Evolutionary conservation across 2,113 vertebrate species (phyloP).

Genomic region (Naja naja): DNA sequence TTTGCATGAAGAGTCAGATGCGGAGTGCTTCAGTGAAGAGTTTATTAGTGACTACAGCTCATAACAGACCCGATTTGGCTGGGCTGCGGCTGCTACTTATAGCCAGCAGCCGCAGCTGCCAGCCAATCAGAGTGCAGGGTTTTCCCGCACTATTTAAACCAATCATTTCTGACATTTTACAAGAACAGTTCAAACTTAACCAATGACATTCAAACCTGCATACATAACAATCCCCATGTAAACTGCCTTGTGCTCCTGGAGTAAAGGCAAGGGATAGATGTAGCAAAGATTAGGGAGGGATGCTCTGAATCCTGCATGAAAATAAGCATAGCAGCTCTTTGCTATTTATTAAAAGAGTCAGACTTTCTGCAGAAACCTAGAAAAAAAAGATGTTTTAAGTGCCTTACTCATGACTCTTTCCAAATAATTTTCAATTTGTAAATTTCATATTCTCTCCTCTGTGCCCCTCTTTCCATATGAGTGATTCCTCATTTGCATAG

Average conservation of each 20-base stretch:
- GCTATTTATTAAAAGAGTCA: background rate
- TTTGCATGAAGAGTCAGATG: too few species aligned
- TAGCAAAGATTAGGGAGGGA: background rate
- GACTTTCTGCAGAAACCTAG: background rate
- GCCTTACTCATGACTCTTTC: background rate
- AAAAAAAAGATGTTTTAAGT: background rate
- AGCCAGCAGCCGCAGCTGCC: too few species aligned
- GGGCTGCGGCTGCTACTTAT: too few species aligned
- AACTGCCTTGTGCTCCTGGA: background rate
- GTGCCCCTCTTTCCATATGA: background rate
- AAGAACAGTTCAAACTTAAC: too few species aligned
- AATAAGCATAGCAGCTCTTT: background rate
- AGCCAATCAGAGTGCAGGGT: too few species aligned
- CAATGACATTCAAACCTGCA: too few species aligned
- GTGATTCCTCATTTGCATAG: background rate
- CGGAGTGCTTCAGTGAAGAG: too few species aligned
- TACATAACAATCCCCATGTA: too few species aligned
- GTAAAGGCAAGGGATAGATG: background rate
- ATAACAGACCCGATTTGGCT: too few species aligned
- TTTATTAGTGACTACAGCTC: too few species aligned
- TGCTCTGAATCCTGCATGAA: background rate
- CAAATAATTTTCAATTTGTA: background rate
- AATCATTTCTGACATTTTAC: too few species aligned
- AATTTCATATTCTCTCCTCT: background rate
- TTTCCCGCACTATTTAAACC: too few species aligned